A percentile compares a stretch with the other conserved stretches of the same genome.
Conservation (phyloP, 2,797 vertebrate species). For the Erpetoichthys calabaricus region DNA sequence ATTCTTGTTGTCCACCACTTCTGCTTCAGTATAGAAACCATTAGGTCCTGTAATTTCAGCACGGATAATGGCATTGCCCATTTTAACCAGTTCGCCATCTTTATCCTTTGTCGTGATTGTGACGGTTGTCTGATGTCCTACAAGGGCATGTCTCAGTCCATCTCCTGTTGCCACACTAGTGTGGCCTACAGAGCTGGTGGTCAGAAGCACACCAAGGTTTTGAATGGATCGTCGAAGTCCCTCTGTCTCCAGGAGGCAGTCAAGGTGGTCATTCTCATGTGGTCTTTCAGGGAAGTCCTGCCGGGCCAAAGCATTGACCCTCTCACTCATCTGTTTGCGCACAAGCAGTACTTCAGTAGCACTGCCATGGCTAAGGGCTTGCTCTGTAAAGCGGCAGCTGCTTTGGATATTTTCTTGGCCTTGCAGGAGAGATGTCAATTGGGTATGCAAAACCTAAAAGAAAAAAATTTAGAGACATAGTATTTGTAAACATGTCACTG, state of each 20-base stretch:
- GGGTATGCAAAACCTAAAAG: constrained; percentile 67
- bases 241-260: constrained; percentile 77
- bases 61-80: constrained; percentile 68
- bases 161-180: constrained; percentile 81
- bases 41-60: constrained; percentile 60
- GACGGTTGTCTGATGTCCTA: constrained; percentile 73
- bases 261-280: constrained; percentile 81
- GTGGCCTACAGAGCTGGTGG: constrained; percentile 76
- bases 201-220: constrained; percentile 76
- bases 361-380: constrained; percentile 57
- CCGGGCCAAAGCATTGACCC: constrained; percentile 64
- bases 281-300: constrained; percentile 77
- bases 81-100: constrained; percentile 76
- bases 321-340: constrained; percentile 87
- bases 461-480: not conserved
- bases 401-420: constrained; percentile 87
- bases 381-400: constrained; percentile 83
- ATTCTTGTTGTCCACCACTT: constrained; percentile 82
- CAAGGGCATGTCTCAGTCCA: constrained; percentile 72
- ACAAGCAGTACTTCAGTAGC: constrained; percentile 70
- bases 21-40: constrained; percentile 41
- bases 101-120: constrained; percentile 94
- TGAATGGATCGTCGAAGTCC: constrained; percentile 79
- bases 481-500: too few species aligned
- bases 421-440: constrained; percentile 68